A percentile compares a stretch with the other conserved stretches of the same genome.
phyloP scores from a whole-genome alignment of 2,888 invertebrate species.

The Leptinotarsa tumamoca region DNA sequence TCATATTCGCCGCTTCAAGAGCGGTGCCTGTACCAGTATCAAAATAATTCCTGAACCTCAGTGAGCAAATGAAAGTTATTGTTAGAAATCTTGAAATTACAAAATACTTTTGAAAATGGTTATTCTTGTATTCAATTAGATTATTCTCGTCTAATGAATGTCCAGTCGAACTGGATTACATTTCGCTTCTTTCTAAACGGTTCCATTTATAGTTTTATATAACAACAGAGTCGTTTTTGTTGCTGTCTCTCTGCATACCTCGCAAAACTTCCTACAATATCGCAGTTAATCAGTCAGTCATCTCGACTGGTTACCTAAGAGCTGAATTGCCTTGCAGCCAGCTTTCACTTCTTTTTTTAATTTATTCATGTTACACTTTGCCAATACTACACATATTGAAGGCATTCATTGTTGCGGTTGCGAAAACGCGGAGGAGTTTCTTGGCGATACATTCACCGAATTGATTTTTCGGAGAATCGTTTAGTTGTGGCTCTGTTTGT shows the following conservation, averaged over 20 bases:
- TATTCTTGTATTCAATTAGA: neutral
- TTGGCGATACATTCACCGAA: constrained; percentile 5
- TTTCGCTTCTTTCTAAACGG: neutral
- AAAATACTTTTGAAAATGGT: neutral
- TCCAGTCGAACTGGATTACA: neutral
- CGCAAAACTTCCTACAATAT: constrained; percentile 22
- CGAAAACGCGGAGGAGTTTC: constrained; percentile 16
- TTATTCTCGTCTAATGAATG: neutral
- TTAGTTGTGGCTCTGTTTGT: neutral
- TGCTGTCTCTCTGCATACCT: constrained; percentile 7
- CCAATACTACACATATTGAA: constrained; percentile 28
- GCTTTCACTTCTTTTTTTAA: constrained; percentile 47
- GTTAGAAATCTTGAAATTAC: too few relatives aligned
- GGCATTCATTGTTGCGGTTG: constrained; percentile 24
- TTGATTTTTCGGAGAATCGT: constrained; percentile 11
- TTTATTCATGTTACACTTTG: constrained; percentile 45
- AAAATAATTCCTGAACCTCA: too few relatives aligned
- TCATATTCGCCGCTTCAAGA: neutral
- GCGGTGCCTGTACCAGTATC: too few relatives aligned
- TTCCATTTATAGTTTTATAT: neutral
- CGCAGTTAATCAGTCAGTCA: constrained; percentile 28
- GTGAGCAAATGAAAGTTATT: too few relatives aligned
- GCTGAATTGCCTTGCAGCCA: constrained; percentile 40
- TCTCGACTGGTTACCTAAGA: constrained; percentile 45
- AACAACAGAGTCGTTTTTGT: neutral